Base-by-base conservation (phyloP, 2,888 invertebrate species). In the Gisinianus flammeolus region DNA sequence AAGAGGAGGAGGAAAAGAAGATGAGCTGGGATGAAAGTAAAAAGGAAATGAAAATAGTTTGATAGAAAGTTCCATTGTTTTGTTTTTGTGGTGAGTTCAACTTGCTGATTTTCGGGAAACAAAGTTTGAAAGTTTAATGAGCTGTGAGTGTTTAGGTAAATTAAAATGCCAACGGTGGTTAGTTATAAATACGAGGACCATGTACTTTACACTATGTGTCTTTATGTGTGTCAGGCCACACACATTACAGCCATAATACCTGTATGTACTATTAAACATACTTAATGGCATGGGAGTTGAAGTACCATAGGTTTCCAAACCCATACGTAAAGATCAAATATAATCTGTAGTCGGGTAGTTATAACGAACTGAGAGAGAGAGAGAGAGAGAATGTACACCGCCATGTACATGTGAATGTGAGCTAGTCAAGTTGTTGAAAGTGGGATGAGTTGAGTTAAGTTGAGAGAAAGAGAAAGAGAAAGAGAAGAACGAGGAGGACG, bases 131-230 rank as follows among this genome's bases (percentile, higher is more conserved):
- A 68, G 44, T 68, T 68, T 68, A 68, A 33, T 68, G 33, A 35
- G 68, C 68, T 44, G 16, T 6, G 68, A 68, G 44, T 68, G 24
- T 68, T 68, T 31, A 68, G 68, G 68, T 35, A 68, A 68, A 35
- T 68, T 68, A 68, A 68, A 68, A 68, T 68, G 68, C 68, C 68
- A 22, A 33, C n/a, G 26, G 35, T 68, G 68, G 68, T 68, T 68
- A 35, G 68, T 68, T 35, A 44, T 68, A 68, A 68, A 68, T 44
- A 68, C 16, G 16, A 44, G 24, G n/a, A 58, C 3, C 1, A n/a
- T 24, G 5, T 24, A 58, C 58, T 10, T n/a, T 58, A 24, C n/a
- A 58, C 19, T n/a, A 3, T n/a, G 22, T 10, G 16, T n/a, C 16
- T 10, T n/a, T 56, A n/a, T n/a, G 10, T 56, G n/a, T n/a, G 16